phyloP scores from a whole-genome alignment of 2,113 vertebrate genomes.

The Bettongia penicillata region DNA sequence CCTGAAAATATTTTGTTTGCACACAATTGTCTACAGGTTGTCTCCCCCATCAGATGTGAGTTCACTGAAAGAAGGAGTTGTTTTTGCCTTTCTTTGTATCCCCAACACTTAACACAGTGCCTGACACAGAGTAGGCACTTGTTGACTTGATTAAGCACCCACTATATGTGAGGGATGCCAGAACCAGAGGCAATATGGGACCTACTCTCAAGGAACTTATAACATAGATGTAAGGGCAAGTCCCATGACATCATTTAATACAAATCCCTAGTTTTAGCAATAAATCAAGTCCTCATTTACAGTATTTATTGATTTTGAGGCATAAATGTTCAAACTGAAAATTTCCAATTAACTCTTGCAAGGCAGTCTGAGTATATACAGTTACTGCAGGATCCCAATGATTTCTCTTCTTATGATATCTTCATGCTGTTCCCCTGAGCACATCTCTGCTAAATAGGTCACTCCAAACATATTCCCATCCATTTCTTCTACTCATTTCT shows the following conservation, averaged over 20 bases:
- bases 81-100: background rate
- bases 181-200: background rate
- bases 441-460: background rate
- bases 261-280: background rate
- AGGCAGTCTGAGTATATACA: background rate
- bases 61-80: background rate
- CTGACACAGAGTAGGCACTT: background rate
- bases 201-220: background rate
- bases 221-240: background rate
- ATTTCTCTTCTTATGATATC: background rate
- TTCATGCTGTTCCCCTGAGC: background rate
- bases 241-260: background rate
- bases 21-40: background rate
- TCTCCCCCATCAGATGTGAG: background rate
- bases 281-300: background rate
- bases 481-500: background rate
- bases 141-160: background rate
- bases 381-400: background rate
- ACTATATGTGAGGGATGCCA: background rate
- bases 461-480: background rate
- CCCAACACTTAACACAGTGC: background rate
- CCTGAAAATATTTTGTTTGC: background rate
- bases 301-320: background rate
- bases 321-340: background rate
- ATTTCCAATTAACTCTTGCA: background rate